Base-by-base conservation (phyloP, 1,140 invertebrate genomes). In the Dinothrombium tinctorium region DNA sequence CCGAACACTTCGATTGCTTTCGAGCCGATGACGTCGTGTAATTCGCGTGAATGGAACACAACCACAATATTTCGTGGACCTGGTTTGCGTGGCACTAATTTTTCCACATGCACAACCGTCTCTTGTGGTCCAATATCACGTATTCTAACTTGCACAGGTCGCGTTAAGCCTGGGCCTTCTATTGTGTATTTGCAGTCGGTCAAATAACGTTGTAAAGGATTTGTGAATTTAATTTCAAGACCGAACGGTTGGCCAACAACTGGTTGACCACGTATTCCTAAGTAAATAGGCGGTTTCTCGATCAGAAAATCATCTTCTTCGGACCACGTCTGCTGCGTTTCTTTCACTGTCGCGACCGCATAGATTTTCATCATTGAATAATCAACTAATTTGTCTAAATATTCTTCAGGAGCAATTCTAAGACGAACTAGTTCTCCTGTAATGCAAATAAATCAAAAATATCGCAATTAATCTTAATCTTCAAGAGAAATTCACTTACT, bases 281-380 rank as follows among this genome's bases (percentile, higher is more conserved):
- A 38, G 2, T 14, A 8, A 9, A 38, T 14, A 15, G 37, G 22
- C 15, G 37, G 37, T 24, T 38, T 38, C 26, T 38, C 37, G 43
- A 46, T 31, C 23, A 25, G 12, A 41, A 87, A 83, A 56, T 86
- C 80, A 52, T 84, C 79, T 59, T 84, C 76, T 0, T 77, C 77
- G 50, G 77, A 82, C 54, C 82, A 87, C 51, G 84, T 79, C 53
- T 73, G 86, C 36, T 79, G 70, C 1, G 73, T 84, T 39, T 82
- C 73, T 21, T 72, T 66, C 3, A 90, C 76, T 1, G 68, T 72
- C 0, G 74, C 77, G 15, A 83, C 56, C 43, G 77, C 80, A 1
- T 77, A 70, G 11, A 87, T 74, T 50, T 81, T 79, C 55, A 90
- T 81, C 20, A 78, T 71, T 46, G 72, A 72, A 61, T 81, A 69